These are phyloP conservation scores for Poecilobothrus nobilitatus DNA, from an alignment of 2,888 invertebrate genomes.

Conservation along the genomic window DNA sequence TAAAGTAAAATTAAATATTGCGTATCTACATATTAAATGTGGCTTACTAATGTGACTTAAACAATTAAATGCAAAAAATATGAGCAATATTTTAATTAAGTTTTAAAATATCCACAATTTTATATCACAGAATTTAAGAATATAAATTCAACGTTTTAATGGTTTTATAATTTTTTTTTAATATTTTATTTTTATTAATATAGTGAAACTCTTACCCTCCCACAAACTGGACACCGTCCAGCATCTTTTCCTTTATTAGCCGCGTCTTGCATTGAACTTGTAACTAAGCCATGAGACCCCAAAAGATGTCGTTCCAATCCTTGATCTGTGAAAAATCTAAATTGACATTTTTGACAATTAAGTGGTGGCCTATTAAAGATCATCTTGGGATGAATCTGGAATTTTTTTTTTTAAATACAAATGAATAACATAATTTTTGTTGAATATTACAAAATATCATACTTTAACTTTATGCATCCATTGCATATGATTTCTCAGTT, in stretches of 20 bases:
- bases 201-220: constrained; percentile 59
- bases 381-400: constrained; percentile 83
- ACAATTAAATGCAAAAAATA: not conserved
- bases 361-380: constrained; percentile 88
- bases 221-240: constrained; percentile 90
- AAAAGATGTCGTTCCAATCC: constrained; percentile 91
- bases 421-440: not conserved
- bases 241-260: constrained; percentile 92
- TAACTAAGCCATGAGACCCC: constrained; percentile 89
- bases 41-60: not conserved
- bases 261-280: constrained; percentile 91
- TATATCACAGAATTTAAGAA: too few relatives aligned
- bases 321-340: constrained; percentile 94
- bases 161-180: not conserved
- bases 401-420: not conserved
- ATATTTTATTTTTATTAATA: not conserved
- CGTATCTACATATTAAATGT: too few relatives aligned
- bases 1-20: too few relatives aligned
- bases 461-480: constrained; percentile 93
- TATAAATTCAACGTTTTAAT: too few relatives aligned
- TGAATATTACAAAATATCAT: not conserved
- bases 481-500: constrained; percentile 91
- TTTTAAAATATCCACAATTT: too few relatives aligned
- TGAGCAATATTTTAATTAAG: too few relatives aligned
- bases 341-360: constrained; percentile 93